Conservation (phyloP, 2,797 vertebrate genomes). For the Gymnopithys bicolor region DNA sequence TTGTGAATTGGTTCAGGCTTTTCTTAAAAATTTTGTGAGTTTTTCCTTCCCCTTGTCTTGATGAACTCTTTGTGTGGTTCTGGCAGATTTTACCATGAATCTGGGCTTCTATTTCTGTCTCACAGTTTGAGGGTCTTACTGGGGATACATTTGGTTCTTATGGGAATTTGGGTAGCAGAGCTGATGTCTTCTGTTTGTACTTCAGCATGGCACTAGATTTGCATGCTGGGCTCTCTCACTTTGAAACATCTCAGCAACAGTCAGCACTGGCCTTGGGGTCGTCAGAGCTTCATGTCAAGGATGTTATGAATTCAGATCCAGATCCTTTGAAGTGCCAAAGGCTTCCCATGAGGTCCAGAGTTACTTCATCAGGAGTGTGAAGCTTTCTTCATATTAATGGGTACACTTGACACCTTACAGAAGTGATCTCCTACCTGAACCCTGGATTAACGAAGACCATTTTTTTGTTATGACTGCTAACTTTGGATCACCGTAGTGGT, state of each 20-base stretch:
- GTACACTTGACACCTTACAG: not conserved
- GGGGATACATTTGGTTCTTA: not conserved
- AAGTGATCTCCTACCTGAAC: not conserved
- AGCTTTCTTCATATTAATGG: not conserved
- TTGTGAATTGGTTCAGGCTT: not conserved
- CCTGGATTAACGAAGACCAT: not conserved
- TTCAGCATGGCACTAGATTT: not conserved
- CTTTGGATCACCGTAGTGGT: not conserved
- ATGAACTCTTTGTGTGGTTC: not conserved
- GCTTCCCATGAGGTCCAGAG: slow-evolving; percentile 1
- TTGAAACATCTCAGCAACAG: not conserved
- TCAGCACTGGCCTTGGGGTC: not conserved
- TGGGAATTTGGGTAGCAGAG: not conserved
- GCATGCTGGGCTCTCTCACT: not conserved
- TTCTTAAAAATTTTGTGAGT: not conserved
- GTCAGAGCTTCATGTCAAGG: not conserved
- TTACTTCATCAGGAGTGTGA: not conserved
- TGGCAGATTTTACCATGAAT: not conserved
- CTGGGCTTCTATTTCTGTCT: not conserved
- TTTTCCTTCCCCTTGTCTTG: not conserved
- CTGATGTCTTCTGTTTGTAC: not conserved
- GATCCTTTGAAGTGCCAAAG: not conserved
- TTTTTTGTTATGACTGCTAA: not conserved
- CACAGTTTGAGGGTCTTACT: slow-evolving; percentile 9
- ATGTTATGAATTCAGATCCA: not conserved